Base-by-base conservation (phyloP, 2,888 invertebrate species). In the Oegoconia quadripuncta region DNA sequence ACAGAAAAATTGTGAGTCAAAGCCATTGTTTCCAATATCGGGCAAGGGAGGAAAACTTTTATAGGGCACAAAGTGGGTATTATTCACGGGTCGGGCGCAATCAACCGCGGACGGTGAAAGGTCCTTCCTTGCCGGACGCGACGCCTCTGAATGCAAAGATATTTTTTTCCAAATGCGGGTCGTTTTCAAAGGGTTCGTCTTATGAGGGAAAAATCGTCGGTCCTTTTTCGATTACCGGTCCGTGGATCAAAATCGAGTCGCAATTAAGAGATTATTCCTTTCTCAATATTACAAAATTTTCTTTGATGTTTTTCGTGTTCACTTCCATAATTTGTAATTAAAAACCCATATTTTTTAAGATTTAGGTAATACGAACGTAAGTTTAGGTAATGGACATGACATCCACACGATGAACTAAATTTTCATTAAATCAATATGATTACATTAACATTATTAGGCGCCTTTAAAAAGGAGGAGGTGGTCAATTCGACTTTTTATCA, bases 51-150 rank as follows among this genome's bases (percentile, higher is more conserved):
- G 81, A 70, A 75, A 81, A 82, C 71, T 84, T 84, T 83, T 84
- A 84, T 84, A 78, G 77, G 72, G 79, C 75, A 77, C 82, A 81
- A 84, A 84, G 86, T 84, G 79, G 75, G 77, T 74, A 81, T 86
- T 80, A 83, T 81, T 83, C 79, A 79, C 69, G 74, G 74, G 64
- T 66, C 66, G 72, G 64, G 73, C 71, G 77, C 76, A 78, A 80
- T 81, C 79, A 82, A 70, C 73, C 70, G 65, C 68, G 66, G 64
- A 56, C 62, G 57, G 59, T 48, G 57, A 59, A 57, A 59, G 63
- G 64, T 62, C 53, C 57, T 57, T 59, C 57, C n/a, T n/a, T n/a
- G 54, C 71, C 81, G 81, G 84, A 84, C 77, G 74, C 77, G 69
- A 65, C 74, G 73, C 67, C 64, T 57, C 72, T 67, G 83, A 86